Base-by-base conservation (phyloP, 2,888 invertebrate species). In the Hylaea fasciaria region DNA sequence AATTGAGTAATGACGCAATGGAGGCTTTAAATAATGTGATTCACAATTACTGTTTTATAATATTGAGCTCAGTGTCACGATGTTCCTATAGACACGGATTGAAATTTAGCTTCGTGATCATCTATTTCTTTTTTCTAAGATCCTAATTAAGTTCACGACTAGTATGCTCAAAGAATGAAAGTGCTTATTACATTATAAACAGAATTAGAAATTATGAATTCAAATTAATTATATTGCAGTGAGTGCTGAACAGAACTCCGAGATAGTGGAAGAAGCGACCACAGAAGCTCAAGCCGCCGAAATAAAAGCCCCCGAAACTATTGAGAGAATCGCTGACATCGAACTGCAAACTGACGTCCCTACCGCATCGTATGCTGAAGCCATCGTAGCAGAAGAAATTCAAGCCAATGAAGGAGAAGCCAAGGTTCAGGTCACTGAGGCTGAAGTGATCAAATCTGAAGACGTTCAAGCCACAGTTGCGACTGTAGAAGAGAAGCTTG, bases 211-310 rank as follows among this genome's bases (percentile, higher is more conserved):
- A n/a, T n/a, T n/a, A n/a, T 22, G 5, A 22, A 22, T 22, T 3
- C n/a, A 37, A 12, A 3, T 37, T 12, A 3, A 12, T 37, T 1
- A 37, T 37, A 13, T 69, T 73, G 12, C 63, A 78, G 78, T 49
- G 46, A 71, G 41, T 45, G 52, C 54, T 0, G 71, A 77, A 62
- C 54, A 69, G 12, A 67, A 43, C 45, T 29, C 61, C 0, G 64
- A 64, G 35, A 0, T 57, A 11, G 35, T 58, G 11, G 53, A 68
- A 64, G 73, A 70, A 57, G 55, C 62, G n/a, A 64, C 64, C 0
- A 68, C 69, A 9, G 71, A 69, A 47, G 40, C 66, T 35, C 67
- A 64, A 63, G 13, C 48, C 0, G 41, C 49, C 0, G 58, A 65
- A 14, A 69, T 64, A 47, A 58, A 57, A 14, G 45, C 51, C 41